Evolutionary conservation across 2,113 vertebrate species (phyloP).

Genomic region (Pteropus alecto): DNA sequence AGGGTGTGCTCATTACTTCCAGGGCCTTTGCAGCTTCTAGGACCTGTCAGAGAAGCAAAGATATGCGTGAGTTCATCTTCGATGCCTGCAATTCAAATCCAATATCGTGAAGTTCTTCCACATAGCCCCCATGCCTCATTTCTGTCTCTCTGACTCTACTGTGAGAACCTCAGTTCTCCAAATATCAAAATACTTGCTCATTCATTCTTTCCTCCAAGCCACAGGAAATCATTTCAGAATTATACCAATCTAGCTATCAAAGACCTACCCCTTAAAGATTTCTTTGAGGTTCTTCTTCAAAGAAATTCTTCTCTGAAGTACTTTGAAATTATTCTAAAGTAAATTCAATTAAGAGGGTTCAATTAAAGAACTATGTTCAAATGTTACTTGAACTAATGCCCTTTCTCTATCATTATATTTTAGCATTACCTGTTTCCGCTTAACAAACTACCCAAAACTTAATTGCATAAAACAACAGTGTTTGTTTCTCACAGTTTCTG

Average conservation of each 20-base stretch:
- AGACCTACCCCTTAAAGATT: background rate
- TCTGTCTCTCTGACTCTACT: background rate
- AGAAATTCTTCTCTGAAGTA: background rate
- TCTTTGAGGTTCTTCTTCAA: background rate
- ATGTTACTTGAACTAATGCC: background rate
- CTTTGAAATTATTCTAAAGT: background rate
- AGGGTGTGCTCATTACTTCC: fast-evolving
- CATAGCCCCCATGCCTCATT: background rate
- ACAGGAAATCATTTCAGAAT: background rate
- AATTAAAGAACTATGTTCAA: background rate
- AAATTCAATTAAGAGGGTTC: background rate
- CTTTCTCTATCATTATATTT: background rate
- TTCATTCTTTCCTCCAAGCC: background rate
- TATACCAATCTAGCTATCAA: background rate
- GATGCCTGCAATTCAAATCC: background rate
- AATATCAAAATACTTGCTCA: too few species aligned
- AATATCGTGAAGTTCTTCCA: fast-evolving
- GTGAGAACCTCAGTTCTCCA: background rate
- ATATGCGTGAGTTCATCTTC: fast-evolving
- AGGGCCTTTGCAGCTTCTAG: background rate
- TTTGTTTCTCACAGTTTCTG: too few species aligned
- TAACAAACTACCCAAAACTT: background rate
- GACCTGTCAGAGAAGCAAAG: background rate
- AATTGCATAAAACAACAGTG: background rate
- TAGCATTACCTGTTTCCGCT: too few species aligned